phyloP scores from a whole-genome alignment of 1,140 invertebrate species.

The Caenorhabditis remanei region DNA sequence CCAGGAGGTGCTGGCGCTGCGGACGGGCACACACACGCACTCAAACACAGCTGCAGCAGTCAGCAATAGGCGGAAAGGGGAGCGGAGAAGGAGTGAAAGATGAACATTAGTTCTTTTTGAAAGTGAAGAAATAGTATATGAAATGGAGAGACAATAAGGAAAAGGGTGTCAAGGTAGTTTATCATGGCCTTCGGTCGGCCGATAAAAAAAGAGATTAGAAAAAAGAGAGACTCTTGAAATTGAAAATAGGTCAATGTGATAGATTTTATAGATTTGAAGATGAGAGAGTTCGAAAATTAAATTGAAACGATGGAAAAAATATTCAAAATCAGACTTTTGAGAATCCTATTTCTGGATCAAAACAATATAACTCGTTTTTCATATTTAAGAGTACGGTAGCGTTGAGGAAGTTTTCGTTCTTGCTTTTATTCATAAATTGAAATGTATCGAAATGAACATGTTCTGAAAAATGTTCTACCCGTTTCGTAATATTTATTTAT shows the following conservation, averaged over 20 bases:
- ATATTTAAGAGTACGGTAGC: no score
- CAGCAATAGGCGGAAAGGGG: slow-evolving; percentile 19
- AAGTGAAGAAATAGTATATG: background rate
- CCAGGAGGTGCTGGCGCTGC: slow-evolving; percentile 45
- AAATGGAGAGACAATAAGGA: slow-evolving; percentile 1
- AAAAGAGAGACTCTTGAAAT: background rate
- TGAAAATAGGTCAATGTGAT: background rate
- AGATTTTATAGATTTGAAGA: background rate
- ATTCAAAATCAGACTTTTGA: no score
- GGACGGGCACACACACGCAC: slow-evolving; percentile 23
- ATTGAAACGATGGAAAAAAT: no score
- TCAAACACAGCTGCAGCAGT: slow-evolving; percentile 49
- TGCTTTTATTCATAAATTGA: no score
- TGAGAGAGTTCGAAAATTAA: no score
- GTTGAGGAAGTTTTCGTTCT: no score
- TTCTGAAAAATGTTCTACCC: no score
- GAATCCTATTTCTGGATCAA: no score
- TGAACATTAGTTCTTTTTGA: slow-evolving; percentile 50
- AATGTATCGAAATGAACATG: no score
- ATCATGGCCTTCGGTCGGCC: background rate
- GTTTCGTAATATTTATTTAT: no score
- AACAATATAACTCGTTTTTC: no score
- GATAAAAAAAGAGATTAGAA: background rate
- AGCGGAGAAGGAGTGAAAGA: background rate
- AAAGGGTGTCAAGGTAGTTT: slow-evolving; percentile 50